phyloP scores from a whole-genome alignment of 1,140 invertebrate species.

The Diabrotica virgifera region DNA sequence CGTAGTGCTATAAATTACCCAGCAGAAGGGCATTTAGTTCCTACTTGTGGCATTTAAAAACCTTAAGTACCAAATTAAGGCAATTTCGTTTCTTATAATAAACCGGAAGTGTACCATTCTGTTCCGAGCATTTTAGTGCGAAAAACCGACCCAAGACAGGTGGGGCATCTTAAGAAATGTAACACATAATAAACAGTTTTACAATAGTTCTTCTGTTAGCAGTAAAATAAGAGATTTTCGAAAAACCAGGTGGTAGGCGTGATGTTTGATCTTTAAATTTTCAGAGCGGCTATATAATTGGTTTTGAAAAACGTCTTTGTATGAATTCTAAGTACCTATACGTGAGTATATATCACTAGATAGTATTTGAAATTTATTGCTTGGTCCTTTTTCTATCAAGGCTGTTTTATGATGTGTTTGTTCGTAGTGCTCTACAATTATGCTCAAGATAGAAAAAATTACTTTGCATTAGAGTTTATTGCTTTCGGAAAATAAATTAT shows the following conservation, averaged over 20 bases:
- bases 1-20: conserved; percentile 13
- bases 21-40: conserved; percentile 13
- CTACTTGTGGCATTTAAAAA: conserved; percentile 25
- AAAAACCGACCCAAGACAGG: conserved; percentile 30
- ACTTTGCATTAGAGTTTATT: no score
- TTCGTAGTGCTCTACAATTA: background rate
- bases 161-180: conserved; percentile 27
- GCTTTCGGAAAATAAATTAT: no score
- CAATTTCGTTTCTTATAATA: conserved; percentile 24
- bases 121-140: conserved; percentile 25
- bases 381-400: background rate
- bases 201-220: conserved; percentile 18
- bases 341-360: background rate
- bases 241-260: conserved; percentile 37
- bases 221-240: conserved; percentile 24
- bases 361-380: background rate
- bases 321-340: background rate
- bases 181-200: conserved; percentile 26
- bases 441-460: no score
- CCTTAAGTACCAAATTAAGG: conserved; percentile 31
- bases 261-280: conserved; percentile 28
- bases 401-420: background rate
- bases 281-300: background rate
- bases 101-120: conserved; percentile 25
- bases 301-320: background rate